Evolutionary conservation across 2,888 invertebrate genomes (phyloP).

Genomic region (Lycophotia porphyrea): DNA sequence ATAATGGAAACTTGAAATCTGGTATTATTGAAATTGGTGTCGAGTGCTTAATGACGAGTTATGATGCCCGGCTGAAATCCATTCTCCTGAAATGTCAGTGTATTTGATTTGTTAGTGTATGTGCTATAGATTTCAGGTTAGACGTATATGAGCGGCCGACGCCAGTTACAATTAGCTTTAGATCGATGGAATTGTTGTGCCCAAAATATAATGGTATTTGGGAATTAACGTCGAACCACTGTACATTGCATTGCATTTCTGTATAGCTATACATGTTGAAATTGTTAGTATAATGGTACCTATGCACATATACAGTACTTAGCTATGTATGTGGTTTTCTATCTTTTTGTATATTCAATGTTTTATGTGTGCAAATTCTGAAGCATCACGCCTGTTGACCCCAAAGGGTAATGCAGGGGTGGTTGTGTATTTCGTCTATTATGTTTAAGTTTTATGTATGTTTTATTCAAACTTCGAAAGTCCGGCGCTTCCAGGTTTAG

Average conservation of each 20-base stretch:
- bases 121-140: not conserved
- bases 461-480: not conserved
- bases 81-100: not conserved
- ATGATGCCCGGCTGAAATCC: not conserved
- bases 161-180: constrained; percentile 15
- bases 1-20: not conserved
- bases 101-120: not conserved
- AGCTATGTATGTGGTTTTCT: not conserved
- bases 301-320: not conserved
- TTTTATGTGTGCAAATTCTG: not conserved
- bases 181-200: not conserved
- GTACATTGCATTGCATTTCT: not conserved
- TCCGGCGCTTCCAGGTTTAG: not conserved
- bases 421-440: not conserved
- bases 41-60: constrained; percentile 9
- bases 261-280: not conserved
- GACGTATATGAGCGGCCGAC: not conserved
- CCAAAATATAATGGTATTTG: not conserved
- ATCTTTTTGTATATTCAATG: too few relatives aligned
- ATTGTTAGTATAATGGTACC: not conserved
- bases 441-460: not conserved
- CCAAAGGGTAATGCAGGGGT: not conserved
- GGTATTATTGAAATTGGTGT: not conserved
- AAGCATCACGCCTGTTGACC: not conserved
- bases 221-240: not conserved